Evolutionary conservation across 2,888 invertebrate genomes (phyloP).

Genomic region (Deilephila porcellus): DNA sequence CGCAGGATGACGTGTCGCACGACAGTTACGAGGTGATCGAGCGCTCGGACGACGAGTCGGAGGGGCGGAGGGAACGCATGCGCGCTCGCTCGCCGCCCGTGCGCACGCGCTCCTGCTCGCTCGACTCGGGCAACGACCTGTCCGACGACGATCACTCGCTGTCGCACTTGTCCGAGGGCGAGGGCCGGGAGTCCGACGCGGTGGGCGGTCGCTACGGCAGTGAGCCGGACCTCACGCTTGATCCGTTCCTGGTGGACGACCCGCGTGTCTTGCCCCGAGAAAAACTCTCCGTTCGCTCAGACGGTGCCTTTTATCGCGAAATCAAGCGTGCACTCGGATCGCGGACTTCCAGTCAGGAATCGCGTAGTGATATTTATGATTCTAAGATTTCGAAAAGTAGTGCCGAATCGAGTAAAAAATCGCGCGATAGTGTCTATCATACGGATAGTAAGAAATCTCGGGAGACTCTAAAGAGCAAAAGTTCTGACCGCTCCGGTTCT

Average conservation of each 20-base stretch:
- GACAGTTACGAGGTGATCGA: conserved; percentile 95
- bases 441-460: conserved; percentile 88
- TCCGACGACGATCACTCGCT: conserved; percentile 89
- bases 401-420: conserved; percentile 87
- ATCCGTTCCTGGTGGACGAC: conserved; percentile 91
- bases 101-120: conserved; percentile 88
- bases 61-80: conserved; percentile 62
- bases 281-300: conserved; percentile 89
- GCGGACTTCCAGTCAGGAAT: conserved; percentile 88
- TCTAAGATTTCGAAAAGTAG: conserved; percentile 87
- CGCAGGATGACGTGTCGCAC: conserved; percentile 94
- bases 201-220: conserved; percentile 87
- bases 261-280: conserved; percentile 90
- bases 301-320: conserved; percentile 89
- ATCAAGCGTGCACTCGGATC: conserved; percentile 87
- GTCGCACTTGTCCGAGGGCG: conserved; percentile 80
- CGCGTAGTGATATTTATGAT: conserved; percentile 88
- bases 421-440: conserved; percentile 86
- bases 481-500: conserved; percentile 85
- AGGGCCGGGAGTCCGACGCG: conserved; percentile 83
- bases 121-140: conserved; percentile 91
- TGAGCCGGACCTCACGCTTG: conserved; percentile 88
- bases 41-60: conserved; percentile 88
- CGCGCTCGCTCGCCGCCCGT: conserved; percentile 66
- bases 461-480: conserved; percentile 86